Percentiles rank a stretch among this genome's conserved stretches.
Conservation (phyloP, 37 sponge, comb jelly and placozoan species). For the Ephydatia muelleri region DNA sequence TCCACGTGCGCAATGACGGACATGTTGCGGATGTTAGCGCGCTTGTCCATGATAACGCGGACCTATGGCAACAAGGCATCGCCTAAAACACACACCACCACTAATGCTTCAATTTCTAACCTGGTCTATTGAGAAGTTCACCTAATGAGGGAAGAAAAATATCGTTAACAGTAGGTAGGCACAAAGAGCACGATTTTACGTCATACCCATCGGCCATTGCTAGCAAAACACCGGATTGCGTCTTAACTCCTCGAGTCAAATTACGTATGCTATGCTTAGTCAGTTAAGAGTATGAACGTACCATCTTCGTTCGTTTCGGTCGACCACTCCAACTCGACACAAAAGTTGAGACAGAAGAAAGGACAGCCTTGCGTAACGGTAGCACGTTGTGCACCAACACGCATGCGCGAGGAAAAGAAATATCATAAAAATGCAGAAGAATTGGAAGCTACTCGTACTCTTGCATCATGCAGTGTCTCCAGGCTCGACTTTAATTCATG, state of each 20-base stretch:
- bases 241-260: too few relatives aligned
- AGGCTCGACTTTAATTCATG: too few relatives aligned
- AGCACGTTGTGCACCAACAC: not conserved
- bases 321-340: not conserved
- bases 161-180: not conserved
- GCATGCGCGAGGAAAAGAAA: not conserved
- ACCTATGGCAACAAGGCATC: slow-evolving; percentile 51
- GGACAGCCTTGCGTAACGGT: not conserved
- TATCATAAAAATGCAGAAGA: not conserved
- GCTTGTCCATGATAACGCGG: slow-evolving; percentile 99
- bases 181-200: not conserved
- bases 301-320: not conserved
- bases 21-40: slow-evolving; percentile 99
- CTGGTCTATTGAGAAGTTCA: slow-evolving; percentile 96
- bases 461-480: too few relatives aligned
- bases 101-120: slow-evolving; percentile 25
- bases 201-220: not conserved
- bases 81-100: not conserved
- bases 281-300: not conserved
- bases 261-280: too few relatives aligned
- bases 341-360: not conserved
- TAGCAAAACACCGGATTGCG: too few relatives aligned
- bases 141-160: slow-evolving; percentile 42
- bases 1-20: slow-evolving; percentile 99
- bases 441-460: too few relatives aligned